These are phyloP conservation scores for Hephaestus fuliginosus DNA, from an alignment of 2,797 vertebrate species.

Conservation along the genomic window DNA sequence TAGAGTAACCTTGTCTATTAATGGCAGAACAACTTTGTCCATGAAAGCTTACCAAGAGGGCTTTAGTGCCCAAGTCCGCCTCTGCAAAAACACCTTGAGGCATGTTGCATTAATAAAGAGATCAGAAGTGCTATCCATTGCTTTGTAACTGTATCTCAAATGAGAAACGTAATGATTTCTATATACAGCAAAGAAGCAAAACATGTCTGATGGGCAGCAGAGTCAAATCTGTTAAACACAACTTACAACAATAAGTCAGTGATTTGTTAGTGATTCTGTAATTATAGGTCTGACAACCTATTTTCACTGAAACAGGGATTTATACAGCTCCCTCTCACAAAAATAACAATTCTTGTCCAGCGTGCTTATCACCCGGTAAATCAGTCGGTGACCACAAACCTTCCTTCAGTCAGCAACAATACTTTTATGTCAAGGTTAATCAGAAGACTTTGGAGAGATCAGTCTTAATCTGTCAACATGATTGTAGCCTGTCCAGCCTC, in stretches of 20 bases:
- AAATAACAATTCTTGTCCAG: not conserved
- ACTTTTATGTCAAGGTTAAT: constrained; percentile 24
- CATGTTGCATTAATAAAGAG: constrained; percentile 29
- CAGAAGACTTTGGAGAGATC: constrained; percentile 10
- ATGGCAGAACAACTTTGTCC: constrained; percentile 43
- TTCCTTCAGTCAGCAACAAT: not conserved
- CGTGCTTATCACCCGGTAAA: not conserved
- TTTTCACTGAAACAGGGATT: not conserved
- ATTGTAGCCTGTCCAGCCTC: not conserved
- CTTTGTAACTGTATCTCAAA: constrained; percentile 9
- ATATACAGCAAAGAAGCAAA: not conserved
- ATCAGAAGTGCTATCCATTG: constrained; percentile 2
- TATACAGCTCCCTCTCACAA: not conserved
- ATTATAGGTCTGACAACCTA: not conserved
- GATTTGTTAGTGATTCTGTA: not conserved
- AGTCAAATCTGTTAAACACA: constrained; percentile 7
- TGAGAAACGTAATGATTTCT: not conserved
- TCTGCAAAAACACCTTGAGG: constrained; percentile 15
- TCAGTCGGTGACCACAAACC: not conserved
- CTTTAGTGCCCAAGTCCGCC: constrained; percentile 19
- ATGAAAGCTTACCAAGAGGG: constrained; percentile 27
- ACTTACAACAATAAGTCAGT: not conserved
- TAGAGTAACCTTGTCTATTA: constrained; percentile 45
- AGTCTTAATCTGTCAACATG: constrained; percentile 16
- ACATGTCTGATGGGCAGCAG: not conserved